A percentile compares a stretch with the other conserved stretches of the same genome.
phyloP scores from a whole-genome alignment of 2,113 vertebrate species.

The Sigmodon hispidus region DNA sequence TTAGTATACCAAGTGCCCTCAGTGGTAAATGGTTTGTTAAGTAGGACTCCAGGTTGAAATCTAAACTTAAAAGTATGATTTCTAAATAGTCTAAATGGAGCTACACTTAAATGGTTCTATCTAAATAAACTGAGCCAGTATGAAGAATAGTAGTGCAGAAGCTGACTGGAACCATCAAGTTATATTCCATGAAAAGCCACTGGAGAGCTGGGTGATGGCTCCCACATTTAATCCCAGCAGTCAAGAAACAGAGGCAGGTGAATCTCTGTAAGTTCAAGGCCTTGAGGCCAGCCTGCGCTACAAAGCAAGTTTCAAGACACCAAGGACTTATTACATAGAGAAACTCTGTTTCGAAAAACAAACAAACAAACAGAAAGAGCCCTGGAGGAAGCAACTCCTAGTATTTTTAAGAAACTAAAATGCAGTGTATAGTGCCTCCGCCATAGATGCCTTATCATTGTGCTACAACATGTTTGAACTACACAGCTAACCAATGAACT shows the following conservation, averaged over 20 bases:
- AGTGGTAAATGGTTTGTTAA: background rate
- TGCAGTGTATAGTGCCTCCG: constrained; percentile 70
- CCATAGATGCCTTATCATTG: constrained; percentile 65
- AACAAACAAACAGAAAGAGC: constrained; percentile 54
- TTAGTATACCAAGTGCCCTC: background rate
- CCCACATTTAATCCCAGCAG: background rate
- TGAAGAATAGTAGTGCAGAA: constrained; percentile 74
- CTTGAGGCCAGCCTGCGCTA: background rate
- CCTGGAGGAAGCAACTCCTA: background rate
- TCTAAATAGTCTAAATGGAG: constrained; percentile 24
- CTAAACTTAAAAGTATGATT: background rate
- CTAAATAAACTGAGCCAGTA: constrained; percentile 68
- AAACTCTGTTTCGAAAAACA: background rate
- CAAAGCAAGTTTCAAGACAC: background rate
- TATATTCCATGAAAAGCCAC: constrained; percentile 76
- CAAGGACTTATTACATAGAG: background rate
- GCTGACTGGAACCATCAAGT: constrained; percentile 68
- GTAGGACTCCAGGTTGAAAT: background rate
- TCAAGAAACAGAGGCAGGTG: background rate
- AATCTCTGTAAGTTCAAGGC: background rate
- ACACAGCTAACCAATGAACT: constrained; percentile 76
- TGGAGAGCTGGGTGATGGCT: background rate
- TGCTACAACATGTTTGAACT: background rate
- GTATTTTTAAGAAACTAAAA: constrained; percentile 66
- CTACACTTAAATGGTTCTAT: constrained; percentile 71